These are phyloP conservation scores for Rhamnusium bicolor DNA, from an alignment of 2,888 invertebrate species.

Conservation along the genomic window DNA sequence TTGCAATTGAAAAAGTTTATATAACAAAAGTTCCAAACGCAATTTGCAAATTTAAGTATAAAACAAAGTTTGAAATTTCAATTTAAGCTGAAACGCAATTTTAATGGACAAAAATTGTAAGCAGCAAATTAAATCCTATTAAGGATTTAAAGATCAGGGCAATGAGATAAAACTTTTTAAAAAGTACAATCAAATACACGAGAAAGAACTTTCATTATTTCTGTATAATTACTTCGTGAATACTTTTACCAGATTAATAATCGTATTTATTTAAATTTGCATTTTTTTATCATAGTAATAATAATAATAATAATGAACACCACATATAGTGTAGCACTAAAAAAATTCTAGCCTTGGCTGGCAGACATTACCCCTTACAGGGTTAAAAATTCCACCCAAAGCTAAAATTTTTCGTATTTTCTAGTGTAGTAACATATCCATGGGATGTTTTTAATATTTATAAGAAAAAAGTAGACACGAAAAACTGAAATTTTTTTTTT, in stretches of 20 bases:
- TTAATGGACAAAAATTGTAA: slow-evolving; percentile 35
- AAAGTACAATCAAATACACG: slow-evolving; percentile 1
- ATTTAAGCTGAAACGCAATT: slow-evolving; percentile 23
- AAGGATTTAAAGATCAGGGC: slow-evolving; percentile 14
- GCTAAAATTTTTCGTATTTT: no score
- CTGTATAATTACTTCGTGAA: neutral
- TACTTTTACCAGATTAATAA: neutral
- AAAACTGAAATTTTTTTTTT: no score
- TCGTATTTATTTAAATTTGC: no score
- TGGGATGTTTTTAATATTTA: no score
- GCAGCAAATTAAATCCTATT: slow-evolving; percentile 27
- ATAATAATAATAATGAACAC: no score
- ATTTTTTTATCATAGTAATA: no score
- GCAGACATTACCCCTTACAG: no score
- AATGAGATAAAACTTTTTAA: slow-evolving; percentile 8
- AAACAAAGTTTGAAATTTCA: slow-evolving; percentile 19
- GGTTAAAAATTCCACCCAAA: no score
- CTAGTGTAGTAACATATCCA: no score
- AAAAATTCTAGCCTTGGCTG: no score
- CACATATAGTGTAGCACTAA: no score
- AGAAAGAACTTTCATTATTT: neutral
- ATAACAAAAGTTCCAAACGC: slow-evolving; percentile 28
- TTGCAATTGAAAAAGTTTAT: slow-evolving; percentile 31
- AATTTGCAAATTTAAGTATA: slow-evolving; percentile 23
- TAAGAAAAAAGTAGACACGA: no score